Evolutionary conservation across 2,888 invertebrate species (phyloP).

Genomic region (Pocota personata): DNA sequence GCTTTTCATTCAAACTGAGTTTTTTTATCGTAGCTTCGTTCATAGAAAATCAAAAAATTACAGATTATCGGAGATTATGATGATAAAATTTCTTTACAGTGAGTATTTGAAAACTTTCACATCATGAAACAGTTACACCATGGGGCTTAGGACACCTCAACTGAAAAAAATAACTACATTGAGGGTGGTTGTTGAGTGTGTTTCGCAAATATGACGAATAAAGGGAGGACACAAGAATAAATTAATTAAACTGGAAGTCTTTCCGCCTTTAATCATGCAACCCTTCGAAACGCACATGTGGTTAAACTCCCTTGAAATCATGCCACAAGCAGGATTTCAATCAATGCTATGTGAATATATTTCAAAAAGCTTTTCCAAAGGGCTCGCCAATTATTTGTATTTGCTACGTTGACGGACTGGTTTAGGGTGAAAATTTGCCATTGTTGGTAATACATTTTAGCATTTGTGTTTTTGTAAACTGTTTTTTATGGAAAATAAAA

Average conservation of each 20-base stretch:
- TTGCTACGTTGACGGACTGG: background rate
- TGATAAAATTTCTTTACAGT: conserved; percentile 1
- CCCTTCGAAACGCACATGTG: conserved; percentile 26
- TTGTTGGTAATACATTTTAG: background rate
- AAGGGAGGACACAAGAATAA: conserved; percentile 41
- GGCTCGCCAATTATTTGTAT: background rate
- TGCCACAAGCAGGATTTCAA: background rate
- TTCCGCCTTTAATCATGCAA: conserved; percentile 47
- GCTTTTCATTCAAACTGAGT: conserved; percentile 26
- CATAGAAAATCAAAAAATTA: conserved; percentile 34
- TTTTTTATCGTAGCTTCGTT: background rate
- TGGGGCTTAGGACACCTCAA: conserved; percentile 11
- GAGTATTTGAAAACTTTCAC: conserved; percentile 1
- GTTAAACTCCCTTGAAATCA: conserved; percentile 31
- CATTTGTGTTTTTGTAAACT: background rate
- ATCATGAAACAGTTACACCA: conserved; percentile 6
- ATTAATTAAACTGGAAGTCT: conserved; percentile 46
- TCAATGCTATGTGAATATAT: background rate
- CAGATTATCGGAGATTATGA: conserved; percentile 44
- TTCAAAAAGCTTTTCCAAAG: conserved; percentile 18
- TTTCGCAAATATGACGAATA: background rate
- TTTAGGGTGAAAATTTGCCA: background rate
- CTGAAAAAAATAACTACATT: background rate
- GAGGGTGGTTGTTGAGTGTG: background rate
- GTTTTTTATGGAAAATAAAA: background rate